Evolutionary conservation across 2,113 vertebrate species (phyloP).

Genomic region (Puntigrus tetrazona): DNA sequence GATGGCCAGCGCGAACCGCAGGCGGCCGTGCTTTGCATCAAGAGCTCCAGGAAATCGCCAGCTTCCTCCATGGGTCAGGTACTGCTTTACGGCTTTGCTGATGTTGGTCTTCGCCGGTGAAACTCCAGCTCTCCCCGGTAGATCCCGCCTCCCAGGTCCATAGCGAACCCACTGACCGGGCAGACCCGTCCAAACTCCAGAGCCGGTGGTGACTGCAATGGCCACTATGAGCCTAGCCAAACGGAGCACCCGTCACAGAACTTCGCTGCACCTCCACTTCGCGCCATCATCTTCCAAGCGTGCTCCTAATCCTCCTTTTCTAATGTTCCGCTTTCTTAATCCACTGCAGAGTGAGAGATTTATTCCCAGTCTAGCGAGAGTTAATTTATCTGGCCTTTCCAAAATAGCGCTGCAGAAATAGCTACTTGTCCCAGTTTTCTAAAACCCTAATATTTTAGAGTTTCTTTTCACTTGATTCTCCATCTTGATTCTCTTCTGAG

Average conservation of each 20-base stretch:
- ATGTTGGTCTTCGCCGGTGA: conserved; percentile 88
- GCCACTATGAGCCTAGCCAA: conserved; percentile 67
- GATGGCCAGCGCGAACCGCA: conserved; percentile 87
- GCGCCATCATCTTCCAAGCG: conserved; percentile 60
- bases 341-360: conserved; percentile 53
- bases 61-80: conserved; percentile 91
- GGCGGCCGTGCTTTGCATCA: conserved; percentile 82
- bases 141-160: conserved; percentile 83
- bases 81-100: conserved; percentile 86
- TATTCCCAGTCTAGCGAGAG: conserved; percentile 52
- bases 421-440: conserved; percentile 33
- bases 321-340: conserved; percentile 59
- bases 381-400: conserved; percentile 52
- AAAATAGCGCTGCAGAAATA: conserved; percentile 54
- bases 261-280: conserved; percentile 64
- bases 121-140: conserved; percentile 87
- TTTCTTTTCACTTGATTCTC: conserved; percentile 66
- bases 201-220: conserved; percentile 57
- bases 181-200: conserved; percentile 88
- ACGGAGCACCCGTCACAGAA: conserved; percentile 57
- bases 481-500: conserved; percentile 69
- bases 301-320: conserved; percentile 51
- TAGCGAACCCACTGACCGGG: conserved; percentile 94
- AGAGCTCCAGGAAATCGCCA: conserved; percentile 94
- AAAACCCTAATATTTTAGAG: conserved; percentile 47